Conservation (phyloP, 2,888 invertebrate species). For the Xanthostigma xanthostigma region DNA sequence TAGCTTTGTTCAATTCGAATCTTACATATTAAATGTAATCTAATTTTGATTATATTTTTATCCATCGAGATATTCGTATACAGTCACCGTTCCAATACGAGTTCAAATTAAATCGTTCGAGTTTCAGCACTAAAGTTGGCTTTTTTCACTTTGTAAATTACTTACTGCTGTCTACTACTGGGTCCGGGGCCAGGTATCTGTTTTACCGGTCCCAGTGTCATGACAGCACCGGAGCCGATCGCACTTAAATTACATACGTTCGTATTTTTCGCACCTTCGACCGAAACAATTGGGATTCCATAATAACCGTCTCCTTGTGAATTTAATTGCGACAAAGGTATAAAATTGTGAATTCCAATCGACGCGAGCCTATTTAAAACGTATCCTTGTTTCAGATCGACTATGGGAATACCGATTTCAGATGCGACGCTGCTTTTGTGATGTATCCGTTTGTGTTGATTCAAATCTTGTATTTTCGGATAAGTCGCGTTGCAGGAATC, state of each 20-base stretch:
- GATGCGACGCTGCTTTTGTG: constrained; percentile 33
- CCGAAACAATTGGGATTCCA: constrained; percentile 54
- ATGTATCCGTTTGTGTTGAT: constrained; percentile 48
- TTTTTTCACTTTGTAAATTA: no score
- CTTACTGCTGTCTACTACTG: no score
- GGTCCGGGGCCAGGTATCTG: constrained; percentile 26
- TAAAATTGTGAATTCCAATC: constrained; percentile 58
- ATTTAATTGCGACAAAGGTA: constrained; percentile 51
- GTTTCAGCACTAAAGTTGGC: no score
- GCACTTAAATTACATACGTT: constrained; percentile 41
- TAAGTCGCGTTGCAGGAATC: constrained; percentile 59
- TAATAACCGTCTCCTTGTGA: constrained; percentile 43
- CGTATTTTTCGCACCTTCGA: constrained; percentile 46
- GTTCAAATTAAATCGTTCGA: no score
- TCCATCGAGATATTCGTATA: no score
- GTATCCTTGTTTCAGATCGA: constrained; percentile 53
- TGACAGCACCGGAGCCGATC: constrained; percentile 51
- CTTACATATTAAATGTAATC: no score
- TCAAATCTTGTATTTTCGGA: constrained; percentile 41
- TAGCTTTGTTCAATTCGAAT: no score
- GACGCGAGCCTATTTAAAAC: constrained; percentile 44
- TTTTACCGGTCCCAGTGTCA: constrained; percentile 58
- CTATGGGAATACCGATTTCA: constrained; percentile 57
- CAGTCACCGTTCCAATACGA: no score
- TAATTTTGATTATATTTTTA: no score